Percentiles rank a stretch among this genome's conserved stretches.
Evolutionary conservation across 2,797 vertebrate species (phyloP).

Genomic region (Xiphorhynchus erythropygius): DNA sequence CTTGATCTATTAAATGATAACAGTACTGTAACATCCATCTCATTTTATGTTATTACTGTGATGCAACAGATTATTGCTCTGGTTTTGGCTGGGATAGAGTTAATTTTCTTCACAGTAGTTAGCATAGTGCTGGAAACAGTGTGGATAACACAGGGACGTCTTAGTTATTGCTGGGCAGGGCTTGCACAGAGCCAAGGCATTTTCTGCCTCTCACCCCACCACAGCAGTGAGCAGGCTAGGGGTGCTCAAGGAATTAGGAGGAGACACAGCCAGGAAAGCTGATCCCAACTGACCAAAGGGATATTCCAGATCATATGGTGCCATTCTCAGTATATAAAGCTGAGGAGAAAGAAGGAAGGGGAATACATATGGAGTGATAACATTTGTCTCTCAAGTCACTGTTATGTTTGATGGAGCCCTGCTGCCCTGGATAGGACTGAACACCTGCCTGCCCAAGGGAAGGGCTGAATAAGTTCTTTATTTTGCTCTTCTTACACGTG

Average conservation of each 20-base stretch:
- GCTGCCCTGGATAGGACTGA: not conserved
- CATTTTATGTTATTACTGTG: slow-evolving; percentile 56
- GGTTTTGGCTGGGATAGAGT: not conserved
- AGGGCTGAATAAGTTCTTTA: not conserved
- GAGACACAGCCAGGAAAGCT: not conserved
- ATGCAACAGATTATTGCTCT: not conserved
- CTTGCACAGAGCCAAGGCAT: not conserved
- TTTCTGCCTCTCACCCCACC: not conserved
- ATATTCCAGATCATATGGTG: not conserved
- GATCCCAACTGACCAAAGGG: not conserved
- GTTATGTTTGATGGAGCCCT: not conserved
- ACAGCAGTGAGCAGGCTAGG: rapidly evolving
- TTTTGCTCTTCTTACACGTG: not conserved
- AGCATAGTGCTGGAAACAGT: not conserved
- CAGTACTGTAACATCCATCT: slow-evolving; percentile 25
- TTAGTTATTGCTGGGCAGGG: not conserved
- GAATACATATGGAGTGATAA: not conserved
- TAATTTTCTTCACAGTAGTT: not conserved
- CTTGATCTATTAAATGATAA: slow-evolving; percentile 52
- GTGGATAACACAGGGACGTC: not conserved
- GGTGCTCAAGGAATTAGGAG: not conserved
- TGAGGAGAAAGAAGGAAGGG: not conserved
- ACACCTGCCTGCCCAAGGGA: no score
- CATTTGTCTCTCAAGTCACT: not conserved
- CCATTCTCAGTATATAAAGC: not conserved